Evolutionary conservation across 2,888 invertebrate genomes (phyloP), one percentile per base, ranked within the genome.

Genomic region (Polymixis lichenea): DNA sequence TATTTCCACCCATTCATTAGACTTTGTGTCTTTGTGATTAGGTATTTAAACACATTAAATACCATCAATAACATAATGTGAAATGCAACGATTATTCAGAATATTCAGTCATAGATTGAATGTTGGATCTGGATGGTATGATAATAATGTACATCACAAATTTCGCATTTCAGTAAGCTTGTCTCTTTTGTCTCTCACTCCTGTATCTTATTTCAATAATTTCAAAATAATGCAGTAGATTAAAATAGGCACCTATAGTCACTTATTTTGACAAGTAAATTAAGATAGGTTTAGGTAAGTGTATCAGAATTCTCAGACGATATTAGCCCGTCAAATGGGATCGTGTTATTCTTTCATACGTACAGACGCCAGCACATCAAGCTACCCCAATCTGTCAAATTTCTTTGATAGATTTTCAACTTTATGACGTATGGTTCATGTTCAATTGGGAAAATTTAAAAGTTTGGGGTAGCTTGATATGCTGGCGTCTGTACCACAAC

Each of bases 1-100:
- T 81, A 76, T 73, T 71, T 76, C 32, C 65, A 69, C 53, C 13
- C 60, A 60, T 55, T 78, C 49, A 75, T 32, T 74, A 64, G 1
- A 78, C 17, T 22, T 58, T n/a, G 32, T 55, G 32, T 77, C 60
- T 60, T 58, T 38, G 25, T 61, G 22, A 60, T 25, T 46, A 75
- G 3, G 28, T 60, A 60, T 22, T 32, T 51, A 60, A 51, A 11
- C 25, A 53, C 22, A 60, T 65, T 25, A 32, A n/a, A 58, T 74
- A 56, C 22, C 25, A 38, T 32, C 46, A 75, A 51, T 46, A 32
- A 32, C 0, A 7, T 25, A n/a, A 46, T 61, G 17, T 65, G n/a
- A 3, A 28, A 15, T 38, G 38, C 5, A 38, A 38, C 5, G n/a
- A 17, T 60, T 75, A 51, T 19, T 38, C 7, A 13, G 17, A 17